These are phyloP conservation scores for Tiliacea aurago DNA, from an alignment of 2,888 invertebrate species.

Conservation along the genomic window DNA sequence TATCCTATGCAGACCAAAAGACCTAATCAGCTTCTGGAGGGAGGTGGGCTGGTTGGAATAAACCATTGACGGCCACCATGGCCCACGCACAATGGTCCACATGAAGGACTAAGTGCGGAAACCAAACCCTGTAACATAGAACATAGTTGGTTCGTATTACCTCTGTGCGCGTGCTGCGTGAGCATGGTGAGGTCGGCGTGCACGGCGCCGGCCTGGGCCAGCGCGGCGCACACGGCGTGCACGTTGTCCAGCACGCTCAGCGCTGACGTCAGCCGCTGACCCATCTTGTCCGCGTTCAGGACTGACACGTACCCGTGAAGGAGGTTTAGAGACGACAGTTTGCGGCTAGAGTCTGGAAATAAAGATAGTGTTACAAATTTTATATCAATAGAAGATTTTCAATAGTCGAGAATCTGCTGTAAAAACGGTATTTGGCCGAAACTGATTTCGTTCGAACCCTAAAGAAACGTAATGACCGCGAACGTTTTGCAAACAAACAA, in stretches of 20 bases:
- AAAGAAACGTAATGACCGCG: background rate
- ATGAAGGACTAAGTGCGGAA: too few relatives aligned
- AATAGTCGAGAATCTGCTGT: background rate
- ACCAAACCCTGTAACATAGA: too few relatives aligned
- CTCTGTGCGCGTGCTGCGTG: slow-evolving; percentile 24
- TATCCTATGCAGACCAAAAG: too few relatives aligned
- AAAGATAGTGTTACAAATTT: background rate
- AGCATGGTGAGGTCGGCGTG: slow-evolving; percentile 54
- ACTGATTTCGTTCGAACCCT: background rate
- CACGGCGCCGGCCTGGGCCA: slow-evolving; percentile 40
- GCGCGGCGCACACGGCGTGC: slow-evolving; percentile 87
- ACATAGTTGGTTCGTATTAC: too few relatives aligned
- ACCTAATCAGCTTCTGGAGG: too few relatives aligned
- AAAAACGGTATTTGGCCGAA: background rate
- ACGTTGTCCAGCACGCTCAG: slow-evolving; percentile 90
- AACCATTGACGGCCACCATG: too few relatives aligned
- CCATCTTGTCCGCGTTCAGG: slow-evolving; percentile 74
- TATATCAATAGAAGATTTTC: background rate
- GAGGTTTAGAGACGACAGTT: slow-evolving; percentile 91
- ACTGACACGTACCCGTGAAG: slow-evolving; percentile 92
- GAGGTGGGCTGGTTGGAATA: too few relatives aligned
- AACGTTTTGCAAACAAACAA: background rate
- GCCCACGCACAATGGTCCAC: too few relatives aligned
- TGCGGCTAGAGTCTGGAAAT: slow-evolving; percentile 90
- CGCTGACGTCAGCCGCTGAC: slow-evolving; percentile 82